Conservation (phyloP, 1,140 invertebrate genomes). For the Littorina saxatilis region DNA sequence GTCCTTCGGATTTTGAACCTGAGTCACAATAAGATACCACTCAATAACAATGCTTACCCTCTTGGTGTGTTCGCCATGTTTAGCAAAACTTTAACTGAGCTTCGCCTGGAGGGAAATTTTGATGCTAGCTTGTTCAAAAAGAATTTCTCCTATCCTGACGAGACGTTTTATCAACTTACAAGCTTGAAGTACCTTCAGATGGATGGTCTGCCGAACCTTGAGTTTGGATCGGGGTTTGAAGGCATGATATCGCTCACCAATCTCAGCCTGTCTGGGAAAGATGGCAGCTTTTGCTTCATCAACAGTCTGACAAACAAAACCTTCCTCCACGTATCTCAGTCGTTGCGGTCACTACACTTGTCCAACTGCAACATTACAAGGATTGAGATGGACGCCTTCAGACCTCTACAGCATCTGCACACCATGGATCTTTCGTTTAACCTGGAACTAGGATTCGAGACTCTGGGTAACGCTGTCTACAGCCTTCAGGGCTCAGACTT, state of each 20-base stretch:
- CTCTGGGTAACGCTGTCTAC: constrained; percentile 25
- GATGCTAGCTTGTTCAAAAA: neutral
- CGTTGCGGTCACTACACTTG: constrained; percentile 39
- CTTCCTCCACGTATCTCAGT: neutral
- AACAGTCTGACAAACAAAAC: neutral
- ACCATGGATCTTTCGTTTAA: constrained; percentile 42
- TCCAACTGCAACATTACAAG: constrained; percentile 35
- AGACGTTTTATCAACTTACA: neutral
- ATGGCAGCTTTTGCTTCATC: neutral
- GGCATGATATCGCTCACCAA: neutral
- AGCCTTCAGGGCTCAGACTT: constrained; percentile 37
- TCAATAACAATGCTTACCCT: constrained; percentile 9
- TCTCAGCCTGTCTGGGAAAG: neutral
- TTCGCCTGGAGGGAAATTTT: constrained; percentile 12
- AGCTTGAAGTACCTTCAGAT: neutral
- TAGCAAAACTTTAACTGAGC: neutral
- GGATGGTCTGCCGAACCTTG: neutral
- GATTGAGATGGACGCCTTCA: constrained; percentile 30
- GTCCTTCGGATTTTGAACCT: neutral
- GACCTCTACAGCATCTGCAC: constrained; percentile 18
- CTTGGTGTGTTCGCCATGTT: neutral
- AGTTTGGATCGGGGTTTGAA: constrained; percentile 1
- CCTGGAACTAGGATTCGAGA: constrained; percentile 18
- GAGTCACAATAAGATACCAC: neutral
- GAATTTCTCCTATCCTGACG: constrained; percentile 6